phyloP scores from a whole-genome alignment of 2,888 invertebrate species.

The Bellardia pandia region DNA sequence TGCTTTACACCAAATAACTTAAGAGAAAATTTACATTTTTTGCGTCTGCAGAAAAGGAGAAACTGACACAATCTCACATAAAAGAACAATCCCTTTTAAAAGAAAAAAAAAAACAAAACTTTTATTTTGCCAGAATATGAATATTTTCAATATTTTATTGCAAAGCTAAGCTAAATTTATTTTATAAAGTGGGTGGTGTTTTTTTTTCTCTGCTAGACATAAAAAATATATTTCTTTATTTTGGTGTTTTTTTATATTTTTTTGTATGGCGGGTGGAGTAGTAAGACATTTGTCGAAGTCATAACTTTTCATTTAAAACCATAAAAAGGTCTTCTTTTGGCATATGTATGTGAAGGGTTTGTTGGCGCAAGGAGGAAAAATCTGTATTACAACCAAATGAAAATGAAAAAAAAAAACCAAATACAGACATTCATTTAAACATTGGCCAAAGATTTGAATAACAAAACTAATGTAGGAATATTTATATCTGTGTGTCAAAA shows the following conservation, averaged over 20 bases:
- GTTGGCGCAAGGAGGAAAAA: background rate
- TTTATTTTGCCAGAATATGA: conserved; percentile 60
- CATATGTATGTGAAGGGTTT: background rate
- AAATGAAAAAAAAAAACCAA: conserved; percentile 10
- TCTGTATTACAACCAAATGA: conserved; percentile 2
- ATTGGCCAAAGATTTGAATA: conserved; percentile 42
- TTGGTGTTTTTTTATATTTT: background rate
- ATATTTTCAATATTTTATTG: conserved; percentile 58
- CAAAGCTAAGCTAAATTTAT: conserved; percentile 63
- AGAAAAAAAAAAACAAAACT: conserved; percentile 4
- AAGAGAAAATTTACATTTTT: conserved; percentile 32
- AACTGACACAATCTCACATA: conserved; percentile 35
- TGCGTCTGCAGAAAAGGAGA: conserved; percentile 4
- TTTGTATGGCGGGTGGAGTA: background rate
- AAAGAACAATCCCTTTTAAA: conserved; percentile 31
- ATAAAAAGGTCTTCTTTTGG: conserved; percentile 46
- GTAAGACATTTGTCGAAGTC: conserved; percentile 68
- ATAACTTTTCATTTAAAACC: conserved; percentile 76
- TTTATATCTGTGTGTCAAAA: background rate
- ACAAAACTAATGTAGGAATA: conserved; percentile 14
- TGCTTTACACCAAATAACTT: conserved; percentile 19
- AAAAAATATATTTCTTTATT: background rate
- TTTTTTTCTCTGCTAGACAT: background rate
- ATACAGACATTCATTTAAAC: conserved; percentile 51
- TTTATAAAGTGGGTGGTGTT: conserved; percentile 45